Evolutionary conservation across 2,797 vertebrate genomes (phyloP), one percentile per base, ranked within the genome.

Genomic region (Chrysocyon brachyurus): DNA sequence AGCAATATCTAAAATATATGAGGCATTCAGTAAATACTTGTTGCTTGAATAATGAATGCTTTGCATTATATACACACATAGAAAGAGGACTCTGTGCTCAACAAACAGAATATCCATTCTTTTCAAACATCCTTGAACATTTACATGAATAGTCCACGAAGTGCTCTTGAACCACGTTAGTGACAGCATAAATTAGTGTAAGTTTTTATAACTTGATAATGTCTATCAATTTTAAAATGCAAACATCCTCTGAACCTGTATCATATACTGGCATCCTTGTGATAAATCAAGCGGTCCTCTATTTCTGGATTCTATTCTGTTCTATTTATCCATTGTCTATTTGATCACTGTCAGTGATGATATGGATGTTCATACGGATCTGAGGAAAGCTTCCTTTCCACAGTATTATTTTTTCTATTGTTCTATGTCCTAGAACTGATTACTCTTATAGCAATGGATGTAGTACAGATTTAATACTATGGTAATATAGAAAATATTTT

Each of bases 1-100:
- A 86, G 26, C 28, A 33, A 40, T 85, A 73, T 33, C 87, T 85
- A 88, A 22, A 49, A 68, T 56, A 15, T 87, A 24, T 52, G 81
- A 93, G 31, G 56, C 56, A 79, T 93, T 93, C 75, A 94, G 72
- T 87, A 92, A 96, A 96, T 57, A 89, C 57, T 72, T 92, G 12
- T 19, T 75, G 46, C 64, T 91, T 83, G 49, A 92, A 83, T 81
- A 94, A 84, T 92, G 82, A 94, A 73, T 64, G n/a, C 33, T 57
- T 11, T 52, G 21, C 63, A 70, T 84, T 83, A 77, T 56, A 78
- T 26, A 72, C 49, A 79, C 12, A 72, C 68, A 87, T 15, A 83
- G 52, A 91, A 86, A 89, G 61, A 94, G 56, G 46, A 95, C 70
- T 91, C 91, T 84, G 36, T 92, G 40, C 9, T 95, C 40, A 83